These are phyloP conservation scores for Phrynosoma blainvillii DNA, from an alignment of 2,113 vertebrate genomes.

Conservation along the genomic window DNA sequence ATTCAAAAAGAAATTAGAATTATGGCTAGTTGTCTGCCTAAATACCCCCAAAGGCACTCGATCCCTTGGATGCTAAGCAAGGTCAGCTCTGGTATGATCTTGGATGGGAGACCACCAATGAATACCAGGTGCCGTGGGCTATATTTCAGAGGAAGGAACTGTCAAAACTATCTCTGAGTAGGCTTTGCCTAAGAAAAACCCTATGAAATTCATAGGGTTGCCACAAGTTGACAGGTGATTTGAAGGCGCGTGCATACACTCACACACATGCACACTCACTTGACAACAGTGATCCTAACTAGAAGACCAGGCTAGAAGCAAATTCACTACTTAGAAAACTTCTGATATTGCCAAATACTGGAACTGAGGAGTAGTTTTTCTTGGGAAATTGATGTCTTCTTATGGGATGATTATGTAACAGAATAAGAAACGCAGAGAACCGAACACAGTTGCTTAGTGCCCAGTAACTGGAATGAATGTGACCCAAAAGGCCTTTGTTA, in stretches of 20 bases:
- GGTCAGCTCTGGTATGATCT: too few relatives aligned
- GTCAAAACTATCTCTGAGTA: too few relatives aligned
- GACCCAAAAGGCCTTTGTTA: not conserved
- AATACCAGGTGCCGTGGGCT: too few relatives aligned
- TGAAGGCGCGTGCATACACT: too few relatives aligned
- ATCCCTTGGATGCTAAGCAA: too few relatives aligned
- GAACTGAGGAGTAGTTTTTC: not conserved
- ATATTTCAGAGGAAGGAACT: too few relatives aligned
- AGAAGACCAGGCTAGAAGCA: not conserved
- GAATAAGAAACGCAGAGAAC: not conserved
- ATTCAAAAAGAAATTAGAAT: not conserved
- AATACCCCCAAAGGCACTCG: too few relatives aligned
- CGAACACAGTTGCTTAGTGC: not conserved
- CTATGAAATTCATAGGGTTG: too few relatives aligned
- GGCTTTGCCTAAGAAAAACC: too few relatives aligned
- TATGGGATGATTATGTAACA: not conserved
- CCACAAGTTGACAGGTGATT: too few relatives aligned
- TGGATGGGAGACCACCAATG: too few relatives aligned
- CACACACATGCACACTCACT: too few relatives aligned
- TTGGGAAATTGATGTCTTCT: not conserved
- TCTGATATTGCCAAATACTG: not conserved
- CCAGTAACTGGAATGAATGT: not conserved
- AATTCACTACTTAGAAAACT: not conserved
- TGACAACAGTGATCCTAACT: not conserved
- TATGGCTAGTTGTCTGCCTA: not conserved